Evolutionary conservation across 2,888 invertebrate species (phyloP).

Genomic region (Catocala nupta): DNA sequence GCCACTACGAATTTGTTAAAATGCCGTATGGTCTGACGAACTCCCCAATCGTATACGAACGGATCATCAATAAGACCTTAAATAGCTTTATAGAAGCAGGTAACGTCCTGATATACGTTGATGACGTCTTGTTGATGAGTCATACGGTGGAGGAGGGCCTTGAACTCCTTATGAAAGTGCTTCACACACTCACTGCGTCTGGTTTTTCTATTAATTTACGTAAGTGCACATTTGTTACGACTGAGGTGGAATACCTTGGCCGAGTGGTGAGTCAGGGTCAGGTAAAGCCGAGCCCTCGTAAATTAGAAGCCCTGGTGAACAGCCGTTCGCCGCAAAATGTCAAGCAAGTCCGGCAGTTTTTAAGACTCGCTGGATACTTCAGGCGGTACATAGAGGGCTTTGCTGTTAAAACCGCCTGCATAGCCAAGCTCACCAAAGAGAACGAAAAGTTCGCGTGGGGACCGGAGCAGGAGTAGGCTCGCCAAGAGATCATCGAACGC

Average conservation of each 20-base stretch:
- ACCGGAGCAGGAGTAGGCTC: no score
- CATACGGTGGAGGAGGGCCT: not conserved
- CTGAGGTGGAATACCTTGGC: no score
- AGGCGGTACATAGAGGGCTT: not conserved
- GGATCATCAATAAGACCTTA: no score
- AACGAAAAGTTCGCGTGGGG: no score
- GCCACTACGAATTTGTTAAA: not conserved
- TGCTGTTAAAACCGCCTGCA: no score
- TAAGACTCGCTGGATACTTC: not conserved
- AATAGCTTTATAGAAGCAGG: conserved; percentile 1
- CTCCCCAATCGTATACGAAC: no score
- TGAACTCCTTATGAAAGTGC: not conserved
- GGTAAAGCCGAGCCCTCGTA: conserved; percentile 5
- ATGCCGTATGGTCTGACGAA: no score
- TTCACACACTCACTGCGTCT: not conserved
- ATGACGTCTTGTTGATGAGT: conserved; percentile 6
- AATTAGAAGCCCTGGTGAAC: conserved; percentile 1
- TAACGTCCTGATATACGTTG: not conserved
- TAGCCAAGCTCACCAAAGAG: no score
- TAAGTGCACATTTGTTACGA: no score
- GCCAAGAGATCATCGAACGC: no score
- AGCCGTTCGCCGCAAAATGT: not conserved
- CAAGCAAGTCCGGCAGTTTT: not conserved
- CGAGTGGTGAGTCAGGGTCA: no score
- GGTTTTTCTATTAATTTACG: conserved; percentile 16